A percentile compares a stretch with the other conserved stretches of the same genome.
These are phyloP conservation scores for Cephalotes varians DNA, from an alignment of 2,888 invertebrate genomes.

Conservation along the genomic window DNA sequence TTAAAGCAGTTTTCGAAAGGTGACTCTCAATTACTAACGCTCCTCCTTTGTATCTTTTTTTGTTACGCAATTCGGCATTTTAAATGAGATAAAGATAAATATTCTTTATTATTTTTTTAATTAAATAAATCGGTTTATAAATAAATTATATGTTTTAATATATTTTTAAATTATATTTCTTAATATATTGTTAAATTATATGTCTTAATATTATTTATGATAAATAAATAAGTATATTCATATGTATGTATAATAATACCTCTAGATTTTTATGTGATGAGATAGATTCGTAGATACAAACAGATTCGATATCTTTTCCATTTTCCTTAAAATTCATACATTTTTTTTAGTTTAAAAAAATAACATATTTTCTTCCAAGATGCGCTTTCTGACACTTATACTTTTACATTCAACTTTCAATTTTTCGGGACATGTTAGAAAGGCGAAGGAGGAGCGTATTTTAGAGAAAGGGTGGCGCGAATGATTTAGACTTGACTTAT, in stretches of 20 bases:
- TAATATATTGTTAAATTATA: no score
- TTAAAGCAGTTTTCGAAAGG: neutral
- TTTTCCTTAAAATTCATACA: neutral
- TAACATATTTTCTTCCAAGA: neutral
- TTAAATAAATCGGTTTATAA: neutral
- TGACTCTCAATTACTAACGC: neutral
- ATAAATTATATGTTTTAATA: no score
- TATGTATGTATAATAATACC: neutral
- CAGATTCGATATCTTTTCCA: neutral
- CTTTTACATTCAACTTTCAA: neutral
- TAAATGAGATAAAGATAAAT: neutral
- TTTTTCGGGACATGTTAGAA: neutral
- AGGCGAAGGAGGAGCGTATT: conserved; percentile 15
- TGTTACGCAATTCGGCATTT: neutral
- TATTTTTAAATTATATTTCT: no score
- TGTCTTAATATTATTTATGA: no score
- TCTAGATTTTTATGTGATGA: neutral
- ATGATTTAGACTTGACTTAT: conserved; percentile 62
- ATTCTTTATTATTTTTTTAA: neutral
- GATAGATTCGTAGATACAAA: neutral
- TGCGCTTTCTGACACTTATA: neutral
- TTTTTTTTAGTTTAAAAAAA: neutral
- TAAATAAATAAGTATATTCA: neutral
- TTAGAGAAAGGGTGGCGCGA: conserved; percentile 50
- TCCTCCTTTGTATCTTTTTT: conserved; percentile 2